Conservation (phyloP, 2,888 invertebrate species). For the Lasioglossum morio region DNA sequence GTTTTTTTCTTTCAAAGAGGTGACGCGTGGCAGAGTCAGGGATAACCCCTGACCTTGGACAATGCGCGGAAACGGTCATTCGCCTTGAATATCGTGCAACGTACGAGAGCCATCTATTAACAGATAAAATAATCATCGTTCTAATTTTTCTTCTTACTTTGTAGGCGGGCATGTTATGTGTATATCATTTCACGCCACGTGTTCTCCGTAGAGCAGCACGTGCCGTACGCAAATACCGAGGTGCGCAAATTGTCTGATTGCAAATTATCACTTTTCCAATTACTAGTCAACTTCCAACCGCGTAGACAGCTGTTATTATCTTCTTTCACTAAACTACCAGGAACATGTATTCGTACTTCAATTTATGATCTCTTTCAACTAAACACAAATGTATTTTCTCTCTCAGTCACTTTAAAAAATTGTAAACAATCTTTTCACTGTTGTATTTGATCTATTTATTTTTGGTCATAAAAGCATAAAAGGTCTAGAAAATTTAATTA, state of each 20-base stretch:
- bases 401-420: not conserved
- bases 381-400: not conserved
- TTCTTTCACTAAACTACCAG: not conserved
- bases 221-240: not conserved
- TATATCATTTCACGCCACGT: not conserved
- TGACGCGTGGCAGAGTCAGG: conserved; percentile 68
- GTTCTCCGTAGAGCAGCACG: not conserved
- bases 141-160: not conserved
- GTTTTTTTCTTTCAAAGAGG: conserved; percentile 42
- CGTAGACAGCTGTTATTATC: not conserved
- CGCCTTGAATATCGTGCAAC: conserved; percentile 38
- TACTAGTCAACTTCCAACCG: not conserved
- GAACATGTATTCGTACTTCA: no score
- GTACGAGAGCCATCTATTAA: conserved; percentile 40
- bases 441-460: not conserved
- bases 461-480: no score
- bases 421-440: not conserved
- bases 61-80: conserved; percentile 61
- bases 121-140: conserved; percentile 44
- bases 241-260: not conserved
- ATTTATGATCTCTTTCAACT: not conserved
- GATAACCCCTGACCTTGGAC: conserved; percentile 70
- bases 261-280: not conserved
- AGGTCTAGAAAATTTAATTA: not conserved
- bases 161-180: not conserved